These are phyloP conservation scores for Thereva nobilitata DNA, from an alignment of 2,888 invertebrate genomes.

Conservation along the genomic window DNA sequence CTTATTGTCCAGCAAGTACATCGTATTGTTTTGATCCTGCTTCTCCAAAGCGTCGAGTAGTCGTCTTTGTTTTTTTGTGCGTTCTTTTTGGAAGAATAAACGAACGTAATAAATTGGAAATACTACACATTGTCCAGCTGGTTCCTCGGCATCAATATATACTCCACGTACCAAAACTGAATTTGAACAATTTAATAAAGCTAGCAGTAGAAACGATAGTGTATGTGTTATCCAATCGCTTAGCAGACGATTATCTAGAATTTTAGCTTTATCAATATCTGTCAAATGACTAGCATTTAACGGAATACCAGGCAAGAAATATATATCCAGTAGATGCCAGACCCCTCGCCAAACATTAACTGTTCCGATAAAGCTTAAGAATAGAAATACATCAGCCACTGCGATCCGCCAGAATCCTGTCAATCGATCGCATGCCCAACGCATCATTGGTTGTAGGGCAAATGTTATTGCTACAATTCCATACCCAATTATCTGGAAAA, in stretches of 20 bases:
- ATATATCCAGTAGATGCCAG: constrained; percentile 79
- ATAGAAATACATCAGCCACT: constrained; percentile 75
- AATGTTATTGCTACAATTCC: constrained; percentile 73
- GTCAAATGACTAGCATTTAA: constrained; percentile 56
- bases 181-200: constrained; percentile 83
- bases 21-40: constrained; percentile 44
- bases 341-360: constrained; percentile 89
- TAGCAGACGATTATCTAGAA: constrained; percentile 67
- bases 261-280: constrained; percentile 45
- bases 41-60: constrained; percentile 48
- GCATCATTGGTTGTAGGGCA: constrained; percentile 72
- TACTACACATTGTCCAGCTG: constrained; percentile 79
- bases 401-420: constrained; percentile 70
- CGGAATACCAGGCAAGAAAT: constrained; percentile 74
- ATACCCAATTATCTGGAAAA: constrained; percentile 66
- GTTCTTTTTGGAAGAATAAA: constrained; percentile 72
- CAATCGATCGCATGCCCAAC: constrained; percentile 70
- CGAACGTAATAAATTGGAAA: constrained; percentile 84
- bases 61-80: constrained; percentile 64
- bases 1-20: constrained; percentile 41
- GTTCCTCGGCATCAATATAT: constrained; percentile 84
- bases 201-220: constrained; percentile 72
- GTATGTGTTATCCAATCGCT: constrained; percentile 83
- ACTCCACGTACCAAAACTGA: constrained; percentile 85
- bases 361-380: constrained; percentile 77